phyloP scores from a whole-genome alignment of 2,797 vertebrate species.

The Glossophaga mutica region DNA sequence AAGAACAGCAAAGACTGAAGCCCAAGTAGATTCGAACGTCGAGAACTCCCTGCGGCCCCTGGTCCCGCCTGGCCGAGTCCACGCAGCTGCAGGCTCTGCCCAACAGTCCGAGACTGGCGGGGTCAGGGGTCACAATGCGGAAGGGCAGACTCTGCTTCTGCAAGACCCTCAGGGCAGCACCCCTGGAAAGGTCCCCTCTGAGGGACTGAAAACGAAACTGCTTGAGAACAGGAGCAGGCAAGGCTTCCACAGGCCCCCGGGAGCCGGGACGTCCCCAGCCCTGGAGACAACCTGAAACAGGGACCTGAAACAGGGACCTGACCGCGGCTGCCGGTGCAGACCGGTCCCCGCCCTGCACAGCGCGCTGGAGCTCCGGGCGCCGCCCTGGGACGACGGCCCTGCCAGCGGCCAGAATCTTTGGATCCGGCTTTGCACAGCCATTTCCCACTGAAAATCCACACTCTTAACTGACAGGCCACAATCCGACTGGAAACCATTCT shows the following conservation, averaged over 20 bases:
- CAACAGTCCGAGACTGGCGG: not conserved
- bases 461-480: not conserved
- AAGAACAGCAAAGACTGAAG: not conserved
- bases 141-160: conserved; percentile 29
- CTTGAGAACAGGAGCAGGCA: conserved; percentile 33
- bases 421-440: not conserved
- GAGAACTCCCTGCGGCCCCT: not conserved
- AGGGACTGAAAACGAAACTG: conserved; percentile 64
- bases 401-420: not conserved
- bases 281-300: conserved; percentile 52
- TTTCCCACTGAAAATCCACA: not conserved
- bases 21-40: not conserved
- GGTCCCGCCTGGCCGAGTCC: not conserved
- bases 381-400: too few species aligned
- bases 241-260: conserved; percentile 39
- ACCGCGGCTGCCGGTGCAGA: too few species aligned
- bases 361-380: not conserved
- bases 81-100: not conserved
- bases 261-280: conserved; percentile 37
- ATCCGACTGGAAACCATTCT: not conserved
- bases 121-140: not conserved
- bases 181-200: too few species aligned
- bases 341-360: not conserved
- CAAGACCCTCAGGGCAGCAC: not conserved
- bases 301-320: too few species aligned